Evolutionary conservation across 2,888 invertebrate species (phyloP), one percentile per base, ranked within the genome.

Genomic region (Anodontia alba): DNA sequence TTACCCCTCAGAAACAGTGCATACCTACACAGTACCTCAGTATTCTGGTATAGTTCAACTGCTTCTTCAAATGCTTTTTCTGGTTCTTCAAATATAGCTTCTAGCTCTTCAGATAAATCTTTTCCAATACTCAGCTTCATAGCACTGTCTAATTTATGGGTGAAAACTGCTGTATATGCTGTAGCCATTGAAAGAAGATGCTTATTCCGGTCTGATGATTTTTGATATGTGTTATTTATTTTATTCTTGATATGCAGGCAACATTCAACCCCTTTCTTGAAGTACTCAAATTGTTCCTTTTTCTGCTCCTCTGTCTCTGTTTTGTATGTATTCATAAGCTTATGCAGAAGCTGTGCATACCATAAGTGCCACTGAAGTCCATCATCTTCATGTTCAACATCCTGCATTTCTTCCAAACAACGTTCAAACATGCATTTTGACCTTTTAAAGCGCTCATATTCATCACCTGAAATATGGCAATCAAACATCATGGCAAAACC

Each of bases 401-500:
- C 20, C 3, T 31, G 17, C 10, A 62, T 7, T 17, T 62, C 20
- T 62, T 17, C 20, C 1, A 62, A 20, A 33, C 62, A 62, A 7
- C 2, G 12, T 33, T 62, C n/a, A 33, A 62, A 62, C 62, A 62
- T 33, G 7, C 7, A 10, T 33, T 62, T 33, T 10, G 62, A 8
- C 33, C 62, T 3, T 31, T 62, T 62, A 33, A 33, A 62, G 62
- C 62, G 62, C 5, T 31, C 62, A 62, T 62, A 33, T 33, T 62
- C 62, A 33, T 62, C 29, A 62, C 31, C 29, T 26, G 33, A 33
- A n/a, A 62, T 20, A 62, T 62, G 62, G 33, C 62, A 62, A 20
- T 62, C 62, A 62, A 62, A 62, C 62, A 62, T 62, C 33, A 62
- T 33, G 3, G 62, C 62, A 62, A 62, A 62, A 5, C 62, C 62